Percentiles rank a stretch among this genome's conserved stretches.
These are phyloP conservation scores for Sphaerodactylus townsendi DNA, from an alignment of 2,113 vertebrate species.

Conservation along the genomic window DNA sequence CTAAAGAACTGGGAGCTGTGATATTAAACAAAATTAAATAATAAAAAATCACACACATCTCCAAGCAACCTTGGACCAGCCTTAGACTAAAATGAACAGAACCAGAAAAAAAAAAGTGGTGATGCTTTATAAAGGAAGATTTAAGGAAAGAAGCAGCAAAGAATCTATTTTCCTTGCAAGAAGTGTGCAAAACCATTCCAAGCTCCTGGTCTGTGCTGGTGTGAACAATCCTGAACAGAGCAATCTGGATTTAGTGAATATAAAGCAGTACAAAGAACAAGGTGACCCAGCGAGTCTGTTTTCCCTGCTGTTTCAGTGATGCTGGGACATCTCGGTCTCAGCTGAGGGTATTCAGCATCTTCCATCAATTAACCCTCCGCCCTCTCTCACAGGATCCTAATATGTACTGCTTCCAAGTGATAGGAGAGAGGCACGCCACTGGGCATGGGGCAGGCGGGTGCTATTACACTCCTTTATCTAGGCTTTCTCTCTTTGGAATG, in stretches of 20 bases:
- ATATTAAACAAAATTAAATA: too few relatives aligned
- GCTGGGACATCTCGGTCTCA: background rate
- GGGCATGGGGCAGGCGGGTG: fast-evolving
- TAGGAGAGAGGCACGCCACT: fast-evolving
- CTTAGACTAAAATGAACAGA: background rate
- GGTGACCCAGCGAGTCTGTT: background rate
- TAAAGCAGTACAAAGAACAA: background rate
- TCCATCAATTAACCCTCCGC: slow-evolving; percentile 18
- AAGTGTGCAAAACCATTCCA: background rate
- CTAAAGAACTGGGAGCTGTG: too few relatives aligned
- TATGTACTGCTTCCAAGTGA: fast-evolving
- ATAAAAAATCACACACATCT: too few relatives aligned
- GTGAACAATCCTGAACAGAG: background rate
- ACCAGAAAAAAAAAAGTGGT: too few relatives aligned
- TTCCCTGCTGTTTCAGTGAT: background rate
- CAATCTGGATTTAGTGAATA: background rate
- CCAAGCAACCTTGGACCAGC: background rate
- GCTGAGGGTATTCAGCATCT: background rate
- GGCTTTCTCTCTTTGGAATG: background rate
- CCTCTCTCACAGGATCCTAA: fast-evolving
- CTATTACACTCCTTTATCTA: background rate
- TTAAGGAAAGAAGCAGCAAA: background rate
- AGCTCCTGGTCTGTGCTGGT: background rate
- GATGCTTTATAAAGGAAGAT: background rate
- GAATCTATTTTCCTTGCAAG: background rate